These are phyloP conservation scores for Pachypanchax playfairii DNA, from an alignment of 2,113 vertebrate species.

Conservation along the genomic window DNA sequence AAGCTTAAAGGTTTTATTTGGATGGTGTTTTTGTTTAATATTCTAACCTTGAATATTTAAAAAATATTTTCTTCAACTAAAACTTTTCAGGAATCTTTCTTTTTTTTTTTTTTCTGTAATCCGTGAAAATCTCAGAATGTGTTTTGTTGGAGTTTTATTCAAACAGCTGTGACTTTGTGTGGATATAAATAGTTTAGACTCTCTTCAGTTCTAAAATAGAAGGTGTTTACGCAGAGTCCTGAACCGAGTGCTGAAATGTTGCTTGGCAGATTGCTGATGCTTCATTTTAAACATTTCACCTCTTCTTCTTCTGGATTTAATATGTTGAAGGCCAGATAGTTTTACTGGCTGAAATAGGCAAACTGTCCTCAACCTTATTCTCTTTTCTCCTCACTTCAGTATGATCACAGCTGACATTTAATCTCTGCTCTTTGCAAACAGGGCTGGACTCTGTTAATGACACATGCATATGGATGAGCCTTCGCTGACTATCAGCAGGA, in stretches of 20 bases:
- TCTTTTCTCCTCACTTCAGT: conserved; percentile 27
- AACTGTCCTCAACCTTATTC: background rate
- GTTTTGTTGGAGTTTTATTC: no score
- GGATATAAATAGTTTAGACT: background rate
- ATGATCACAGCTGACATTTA: conserved; percentile 70
- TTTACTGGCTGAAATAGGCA: conserved; percentile 22
- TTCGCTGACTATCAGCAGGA: conserved; percentile 30
- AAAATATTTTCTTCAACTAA: conserved; percentile 7
- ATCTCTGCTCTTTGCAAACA: conserved; percentile 60
- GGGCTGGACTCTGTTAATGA: conserved; percentile 59
- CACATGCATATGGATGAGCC: conserved; percentile 69
- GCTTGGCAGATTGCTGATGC: background rate
- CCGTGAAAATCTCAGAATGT: no score
- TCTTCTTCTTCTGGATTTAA: background rate
- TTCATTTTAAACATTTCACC: conserved; percentile 11
- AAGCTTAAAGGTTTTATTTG: background rate
- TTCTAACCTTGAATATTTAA: conserved; percentile 35
- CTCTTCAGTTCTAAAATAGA: no score
- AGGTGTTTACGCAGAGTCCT: no score
- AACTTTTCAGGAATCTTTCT: conserved; percentile 3
- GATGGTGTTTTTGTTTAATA: conserved; percentile 57
- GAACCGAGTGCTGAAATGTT: no score
- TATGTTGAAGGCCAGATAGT: background rate
- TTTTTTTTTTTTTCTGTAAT: no score
- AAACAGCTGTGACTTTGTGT: no score